Evolutionary conservation across 1,140 invertebrate species (phyloP), one percentile per base, ranked within the genome.

Genomic region (Aphelenchoides fujianensis): DNA sequence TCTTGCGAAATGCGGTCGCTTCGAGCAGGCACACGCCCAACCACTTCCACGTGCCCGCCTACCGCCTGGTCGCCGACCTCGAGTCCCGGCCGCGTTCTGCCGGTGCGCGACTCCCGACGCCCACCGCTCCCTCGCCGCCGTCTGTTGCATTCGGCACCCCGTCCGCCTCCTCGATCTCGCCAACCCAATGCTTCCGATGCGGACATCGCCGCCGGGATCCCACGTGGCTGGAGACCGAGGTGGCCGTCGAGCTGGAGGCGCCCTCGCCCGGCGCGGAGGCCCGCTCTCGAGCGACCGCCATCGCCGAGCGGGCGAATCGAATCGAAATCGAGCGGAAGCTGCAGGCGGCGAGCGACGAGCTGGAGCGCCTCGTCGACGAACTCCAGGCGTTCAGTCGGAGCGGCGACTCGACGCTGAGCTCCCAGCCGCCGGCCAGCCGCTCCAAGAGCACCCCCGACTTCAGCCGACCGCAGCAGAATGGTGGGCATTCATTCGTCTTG

Each of bases 401-500:
- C 55, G 23, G 55, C 12, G 7, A 5, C 7, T 5, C 55, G 19
- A 59, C n/a, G n/a, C 19, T 59, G 5, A 19, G 55, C 55, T 16
- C 5, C 28, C 12, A 5, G 27, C 12, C 27, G 19, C 7, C 5
- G 7, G 5, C 55, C 12, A 59, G 12, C 34, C 55, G 55, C 5
- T 59, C 55, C 19, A 59, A 59, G 19, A 59, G 55, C 55, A 59
- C 55, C 34, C 55, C 55, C 5, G 55, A 59, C 34, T 59, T 59
- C 19, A 59, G 34, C 23, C 7, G 34, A 30, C 19, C 19, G 34
- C 28, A 59, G 5, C 41, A 48, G 12, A 48, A n/a, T n/a, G n/a
- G 41, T 48, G 23, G 23, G 41, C 23, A 48, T 12, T 48, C 41
- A 12, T 48, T 16, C 41, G 23, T 16, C 23, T 48, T 48, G 12